Percentiles rank a stretch among this genome's conserved stretches.
Evolutionary conservation across 2,113 vertebrate genomes (phyloP).

Genomic region (Plecturocebus donacophilus): DNA sequence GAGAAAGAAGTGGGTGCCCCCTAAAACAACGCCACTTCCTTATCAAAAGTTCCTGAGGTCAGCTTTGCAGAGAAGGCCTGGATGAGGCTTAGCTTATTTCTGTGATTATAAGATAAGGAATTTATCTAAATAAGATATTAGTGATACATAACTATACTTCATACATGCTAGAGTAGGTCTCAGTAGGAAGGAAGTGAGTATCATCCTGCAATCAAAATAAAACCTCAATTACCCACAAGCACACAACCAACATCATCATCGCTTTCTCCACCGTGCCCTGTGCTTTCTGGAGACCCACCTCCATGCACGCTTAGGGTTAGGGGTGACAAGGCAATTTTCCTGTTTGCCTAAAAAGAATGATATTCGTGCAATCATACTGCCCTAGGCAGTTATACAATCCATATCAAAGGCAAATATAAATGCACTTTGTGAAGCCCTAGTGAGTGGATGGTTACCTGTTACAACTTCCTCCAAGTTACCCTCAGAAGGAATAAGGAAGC

Average conservation of each 20-base stretch:
- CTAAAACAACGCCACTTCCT: background rate
- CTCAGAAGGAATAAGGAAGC: background rate
- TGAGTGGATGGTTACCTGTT: background rate
- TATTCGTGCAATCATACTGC: background rate
- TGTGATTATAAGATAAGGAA: background rate
- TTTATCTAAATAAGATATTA: background rate
- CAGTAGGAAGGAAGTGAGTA: background rate
- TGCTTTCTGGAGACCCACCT: background rate
- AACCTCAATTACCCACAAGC: background rate
- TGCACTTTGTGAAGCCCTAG: background rate
- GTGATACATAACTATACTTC: background rate
- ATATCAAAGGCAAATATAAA: background rate
- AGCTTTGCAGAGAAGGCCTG: background rate
- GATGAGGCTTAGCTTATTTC: background rate
- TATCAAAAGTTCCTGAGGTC: background rate
- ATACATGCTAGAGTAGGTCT: background rate
- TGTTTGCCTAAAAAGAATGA: background rate
- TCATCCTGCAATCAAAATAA: background rate
- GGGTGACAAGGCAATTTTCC: background rate
- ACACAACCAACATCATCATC: background rate
- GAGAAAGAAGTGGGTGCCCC: background rate
- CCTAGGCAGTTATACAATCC: background rate
- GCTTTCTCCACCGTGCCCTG: background rate
- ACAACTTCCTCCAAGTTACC: background rate
- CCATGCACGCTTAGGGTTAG: background rate